Conservation (phyloP, 2,113 vertebrate species). For the Cavia porcellus region DNA sequence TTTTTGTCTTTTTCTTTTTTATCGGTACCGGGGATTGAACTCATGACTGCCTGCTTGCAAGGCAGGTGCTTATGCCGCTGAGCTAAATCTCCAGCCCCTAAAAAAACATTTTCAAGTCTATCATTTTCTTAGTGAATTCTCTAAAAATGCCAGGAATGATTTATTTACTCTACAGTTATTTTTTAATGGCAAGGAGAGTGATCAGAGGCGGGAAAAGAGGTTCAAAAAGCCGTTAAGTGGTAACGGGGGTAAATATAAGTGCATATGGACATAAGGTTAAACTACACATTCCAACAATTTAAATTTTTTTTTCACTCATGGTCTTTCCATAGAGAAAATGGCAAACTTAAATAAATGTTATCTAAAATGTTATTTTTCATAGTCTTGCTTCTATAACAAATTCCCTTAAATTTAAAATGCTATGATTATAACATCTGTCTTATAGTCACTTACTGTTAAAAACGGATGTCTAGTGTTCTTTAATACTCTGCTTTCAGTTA, state of each 20-base stretch:
- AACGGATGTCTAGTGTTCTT: slow-evolving; percentile 99
- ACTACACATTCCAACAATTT: not conserved
- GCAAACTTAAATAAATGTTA: not conserved
- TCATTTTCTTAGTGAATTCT: not conserved
- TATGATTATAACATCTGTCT: not conserved
- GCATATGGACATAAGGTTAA: not conserved
- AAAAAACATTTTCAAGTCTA: slow-evolving; percentile 9
- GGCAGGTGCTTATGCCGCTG: no score
- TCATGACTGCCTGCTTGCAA: no score
- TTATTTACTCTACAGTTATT: not conserved
- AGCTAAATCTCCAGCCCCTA: no score
- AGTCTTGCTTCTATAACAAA: slow-evolving; percentile 11
- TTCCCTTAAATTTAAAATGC: not conserved
- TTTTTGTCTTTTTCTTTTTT: no score
- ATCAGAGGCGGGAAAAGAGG: not conserved
- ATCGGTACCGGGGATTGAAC: no score
- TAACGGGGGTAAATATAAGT: not conserved
- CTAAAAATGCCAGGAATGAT: not conserved
- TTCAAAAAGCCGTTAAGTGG: not conserved
- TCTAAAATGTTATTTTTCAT: slow-evolving; percentile 14
- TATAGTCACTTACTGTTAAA: slow-evolving; percentile 94
- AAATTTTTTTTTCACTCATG: not conserved
- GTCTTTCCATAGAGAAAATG: slow-evolving; percentile 48
- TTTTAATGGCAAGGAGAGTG: slow-evolving; percentile 7
- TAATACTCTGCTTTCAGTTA: slow-evolving; percentile 98